Evolutionary conservation across 2,888 invertebrate species (phyloP).

Genomic region (Phrixothrix hirtus): DNA sequence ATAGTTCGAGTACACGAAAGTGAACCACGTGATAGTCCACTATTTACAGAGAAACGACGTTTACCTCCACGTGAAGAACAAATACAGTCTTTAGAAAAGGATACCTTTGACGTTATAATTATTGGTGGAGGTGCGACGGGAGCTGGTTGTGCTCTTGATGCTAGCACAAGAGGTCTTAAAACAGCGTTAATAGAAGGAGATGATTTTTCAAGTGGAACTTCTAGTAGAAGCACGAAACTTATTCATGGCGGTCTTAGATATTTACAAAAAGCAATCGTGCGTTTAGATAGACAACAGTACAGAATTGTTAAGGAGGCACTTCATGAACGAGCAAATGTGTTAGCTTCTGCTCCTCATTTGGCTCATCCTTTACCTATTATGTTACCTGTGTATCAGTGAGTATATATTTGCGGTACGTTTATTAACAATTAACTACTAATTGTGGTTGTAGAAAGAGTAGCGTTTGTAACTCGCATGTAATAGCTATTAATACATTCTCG

Average conservation of each 20-base stretch:
- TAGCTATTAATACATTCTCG: too few relatives aligned
- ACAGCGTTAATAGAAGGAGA: constrained; percentile 94
- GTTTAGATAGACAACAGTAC: constrained; percentile 94
- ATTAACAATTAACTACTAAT: too few relatives aligned
- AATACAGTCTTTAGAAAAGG: constrained; percentile 73
- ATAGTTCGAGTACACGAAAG: constrained; percentile 47
- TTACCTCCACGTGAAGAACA: constrained; percentile 81
- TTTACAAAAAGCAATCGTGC: constrained; percentile 95
- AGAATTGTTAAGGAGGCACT: constrained; percentile 99
- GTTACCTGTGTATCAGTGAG: constrained; percentile 96
- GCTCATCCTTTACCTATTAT: constrained; percentile 97
- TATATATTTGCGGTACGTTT: constrained; percentile 27
- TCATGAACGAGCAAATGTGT: constrained; percentile 90
- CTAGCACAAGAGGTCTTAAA: constrained; percentile 91
- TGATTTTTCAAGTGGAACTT: constrained; percentile 95
- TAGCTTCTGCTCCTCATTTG: constrained; percentile 95
- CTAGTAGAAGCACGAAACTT: constrained; percentile 94
- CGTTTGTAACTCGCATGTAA: too few relatives aligned
- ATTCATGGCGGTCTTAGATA: constrained; percentile 99
- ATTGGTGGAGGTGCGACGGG: constrained; percentile 99
- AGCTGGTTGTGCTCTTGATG: constrained; percentile 93
- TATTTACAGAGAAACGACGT: constrained; percentile 67
- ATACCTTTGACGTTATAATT: constrained; percentile 85
- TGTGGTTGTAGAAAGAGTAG: too few relatives aligned
- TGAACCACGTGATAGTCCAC: too few relatives aligned